Conservation (phyloP, 2,113 vertebrate genomes). For the Pandion haliaetus region DNA sequence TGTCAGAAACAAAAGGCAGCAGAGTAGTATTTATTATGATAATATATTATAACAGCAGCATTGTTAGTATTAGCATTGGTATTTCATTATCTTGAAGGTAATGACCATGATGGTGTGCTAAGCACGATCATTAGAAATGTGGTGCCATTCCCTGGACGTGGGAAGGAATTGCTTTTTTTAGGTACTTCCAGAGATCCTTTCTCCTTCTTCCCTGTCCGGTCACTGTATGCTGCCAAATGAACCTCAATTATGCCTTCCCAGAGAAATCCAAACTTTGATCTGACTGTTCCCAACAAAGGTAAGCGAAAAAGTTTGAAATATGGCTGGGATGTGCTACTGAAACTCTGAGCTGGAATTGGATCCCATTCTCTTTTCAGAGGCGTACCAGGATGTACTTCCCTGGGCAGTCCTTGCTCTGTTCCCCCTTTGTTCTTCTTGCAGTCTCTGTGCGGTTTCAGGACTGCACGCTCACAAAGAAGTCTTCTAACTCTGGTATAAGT, state of each 20-base stretch:
- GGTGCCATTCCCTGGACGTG: neutral
- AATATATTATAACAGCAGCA: neutral
- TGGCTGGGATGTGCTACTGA: neutral
- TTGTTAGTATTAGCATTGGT: neutral
- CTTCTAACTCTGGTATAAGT: neutral
- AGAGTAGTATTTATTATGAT: neutral
- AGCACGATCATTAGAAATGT: fast-evolving
- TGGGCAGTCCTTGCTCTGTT: neutral
- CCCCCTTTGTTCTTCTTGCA: fast-evolving
- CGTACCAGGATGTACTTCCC: neutral
- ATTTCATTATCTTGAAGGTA: neutral
- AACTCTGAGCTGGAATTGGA: neutral
- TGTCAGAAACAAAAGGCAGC: neutral
- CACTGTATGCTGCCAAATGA: neutral
- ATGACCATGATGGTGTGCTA: neutral
- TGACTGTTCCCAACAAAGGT: neutral
- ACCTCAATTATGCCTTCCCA: neutral
- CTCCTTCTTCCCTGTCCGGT: neutral
- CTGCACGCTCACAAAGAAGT: neutral
- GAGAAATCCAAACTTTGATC: neutral
- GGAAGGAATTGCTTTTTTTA: neutral
- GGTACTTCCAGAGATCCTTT: neutral
- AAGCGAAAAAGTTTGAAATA: fast-evolving
- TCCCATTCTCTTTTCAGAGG: neutral
- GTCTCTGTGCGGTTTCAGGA: neutral